A percentile compares a stretch with the other conserved stretches of the same genome.
Conservation (phyloP, 2,797 vertebrate genomes). For the Acanthurus tractus region DNA sequence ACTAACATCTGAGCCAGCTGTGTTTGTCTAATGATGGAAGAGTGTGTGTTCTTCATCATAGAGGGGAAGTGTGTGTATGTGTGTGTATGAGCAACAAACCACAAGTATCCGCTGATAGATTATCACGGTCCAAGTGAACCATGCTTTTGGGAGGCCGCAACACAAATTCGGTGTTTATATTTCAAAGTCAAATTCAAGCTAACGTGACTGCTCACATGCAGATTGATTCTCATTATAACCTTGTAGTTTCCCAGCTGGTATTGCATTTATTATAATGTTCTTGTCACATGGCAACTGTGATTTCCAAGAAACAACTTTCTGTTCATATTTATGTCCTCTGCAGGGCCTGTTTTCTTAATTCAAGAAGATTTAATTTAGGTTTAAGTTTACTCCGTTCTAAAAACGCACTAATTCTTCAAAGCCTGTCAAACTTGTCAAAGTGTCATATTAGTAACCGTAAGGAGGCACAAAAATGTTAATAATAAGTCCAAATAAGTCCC, state of each 20-base stretch:
- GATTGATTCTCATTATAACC: constrained; percentile 34
- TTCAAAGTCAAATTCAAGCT: neutral
- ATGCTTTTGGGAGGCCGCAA: constrained; percentile 36
- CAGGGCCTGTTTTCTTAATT: neutral
- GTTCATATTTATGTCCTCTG: neutral
- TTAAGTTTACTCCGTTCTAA: neutral
- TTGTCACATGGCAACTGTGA: neutral
- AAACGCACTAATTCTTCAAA: neutral
- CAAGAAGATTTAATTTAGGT: neutral
- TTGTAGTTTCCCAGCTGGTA: neutral
- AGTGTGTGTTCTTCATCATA: constrained; percentile 61
- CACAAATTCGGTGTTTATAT: neutral
- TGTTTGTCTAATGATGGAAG: constrained; percentile 64
- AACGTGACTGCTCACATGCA: constrained; percentile 27
- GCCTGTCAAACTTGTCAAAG: too few species aligned
- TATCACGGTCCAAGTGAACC: constrained; percentile 62
- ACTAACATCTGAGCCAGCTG: constrained; percentile 70
- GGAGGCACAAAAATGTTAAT: too few species aligned
- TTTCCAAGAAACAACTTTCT: neutral
- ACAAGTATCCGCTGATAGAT: constrained; percentile 49
- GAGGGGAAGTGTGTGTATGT: constrained; percentile 25
- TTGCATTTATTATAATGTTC: constrained; percentile 12
- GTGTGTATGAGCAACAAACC: constrained; percentile 31
- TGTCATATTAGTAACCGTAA: neutral
- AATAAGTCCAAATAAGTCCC: too few species aligned